Base-by-base conservation (phyloP, 2,888 invertebrate species). In the Strigamia crassipes region DNA sequence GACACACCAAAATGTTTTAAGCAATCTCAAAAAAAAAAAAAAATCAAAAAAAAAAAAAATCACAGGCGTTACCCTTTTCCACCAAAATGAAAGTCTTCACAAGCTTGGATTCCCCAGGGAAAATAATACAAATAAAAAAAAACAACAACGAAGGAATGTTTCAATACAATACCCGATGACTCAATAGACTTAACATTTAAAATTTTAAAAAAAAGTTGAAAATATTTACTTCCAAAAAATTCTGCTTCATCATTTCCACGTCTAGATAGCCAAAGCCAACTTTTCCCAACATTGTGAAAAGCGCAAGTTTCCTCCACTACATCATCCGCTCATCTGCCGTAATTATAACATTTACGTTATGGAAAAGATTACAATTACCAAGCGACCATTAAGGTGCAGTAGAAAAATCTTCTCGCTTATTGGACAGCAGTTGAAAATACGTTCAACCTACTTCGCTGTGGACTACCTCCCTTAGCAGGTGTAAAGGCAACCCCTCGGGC, bases 391-490 rank as follows among this genome's bases (percentile, higher is more conserved):
- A 73, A 73, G 27, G 73, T n/a, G 31, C 73, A 23, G 12, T 1
- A 15, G n/a, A 31, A 18, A 31, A 73, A 31, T 27, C 73, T 73
- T 13, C 27, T 8, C 73, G 27, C 27, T 73, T 31, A 73, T 73
- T 73, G 73, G 73, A 73, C 73, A 31, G 31, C 27, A 73, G 27
- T 13, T 73, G 31, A 31, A 73, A 73, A 73, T 73, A n/a, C n/a
- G 73, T 73, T 73, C 73, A 73, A 73, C 73, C 73, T 73, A 73
- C 73, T 73, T 73, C 73, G 73, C 73, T 73, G 27, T 73, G 73
- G 73, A 73, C 73, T 27, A 73, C 27, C 73, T 73, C 73, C 73
- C 73, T 73, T 73, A 73, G 31, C 73, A 73, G 31, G 73, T 73
- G 73, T 73, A 73, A 73, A 73, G 73, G 73, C 73, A 31, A 18